A percentile compares a stretch with the other conserved stretches of the same genome.
Conservation (phyloP, 2,888 invertebrate genomes). For the Epinotia ramella region DNA sequence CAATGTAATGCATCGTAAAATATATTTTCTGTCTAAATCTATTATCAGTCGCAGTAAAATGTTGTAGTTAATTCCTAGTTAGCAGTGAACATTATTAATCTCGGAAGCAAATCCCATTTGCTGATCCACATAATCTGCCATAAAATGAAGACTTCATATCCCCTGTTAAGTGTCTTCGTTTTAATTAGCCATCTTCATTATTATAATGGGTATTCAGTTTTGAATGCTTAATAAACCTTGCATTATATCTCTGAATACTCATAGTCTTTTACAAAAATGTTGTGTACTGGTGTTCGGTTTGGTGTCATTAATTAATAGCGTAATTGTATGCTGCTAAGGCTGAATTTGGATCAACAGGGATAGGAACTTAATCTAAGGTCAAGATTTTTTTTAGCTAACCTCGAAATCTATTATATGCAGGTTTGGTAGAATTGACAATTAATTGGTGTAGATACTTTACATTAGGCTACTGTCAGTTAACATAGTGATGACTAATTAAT, state of each 20-base stretch:
- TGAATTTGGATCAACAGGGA: no score
- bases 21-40: background rate
- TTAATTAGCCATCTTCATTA: background rate
- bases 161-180: background rate
- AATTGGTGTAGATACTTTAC: no score
- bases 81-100: slow-evolving; percentile 1
- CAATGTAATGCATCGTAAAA: slow-evolving; percentile 7
- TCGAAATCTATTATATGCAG: no score
- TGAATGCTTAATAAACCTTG: background rate
- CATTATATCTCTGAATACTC: background rate
- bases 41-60: slow-evolving; percentile 12
- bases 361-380: no score
- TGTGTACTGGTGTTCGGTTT: background rate
- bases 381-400: no score
- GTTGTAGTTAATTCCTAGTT: background rate
- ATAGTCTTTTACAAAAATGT: background rate
- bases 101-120: slow-evolving; percentile 8
- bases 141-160: slow-evolving; percentile 1
- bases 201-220: background rate
- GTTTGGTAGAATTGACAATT: no score
- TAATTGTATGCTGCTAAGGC: no score
- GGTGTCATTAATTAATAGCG: no score
- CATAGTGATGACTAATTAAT: no score
- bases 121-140: background rate
- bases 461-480: no score